These are phyloP conservation scores for Knipowitschia caucasica DNA, from an alignment of 2,797 vertebrate genomes.

Conservation along the genomic window DNA sequence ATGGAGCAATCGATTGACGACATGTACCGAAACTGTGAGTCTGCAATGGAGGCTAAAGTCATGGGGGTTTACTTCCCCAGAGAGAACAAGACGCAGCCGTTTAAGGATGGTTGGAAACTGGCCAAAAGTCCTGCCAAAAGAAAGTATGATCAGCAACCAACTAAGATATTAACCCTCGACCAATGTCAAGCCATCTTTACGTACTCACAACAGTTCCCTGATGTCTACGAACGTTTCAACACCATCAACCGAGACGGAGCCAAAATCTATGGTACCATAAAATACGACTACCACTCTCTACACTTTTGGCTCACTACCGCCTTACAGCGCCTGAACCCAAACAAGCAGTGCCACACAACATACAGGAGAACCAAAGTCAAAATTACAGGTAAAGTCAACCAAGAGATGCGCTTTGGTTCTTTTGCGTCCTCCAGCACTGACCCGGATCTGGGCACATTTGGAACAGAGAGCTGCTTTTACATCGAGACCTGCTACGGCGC, in stretches of 20 bases:
- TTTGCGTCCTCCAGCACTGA: conserved; percentile 22
- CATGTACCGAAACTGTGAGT: conserved; percentile 12
- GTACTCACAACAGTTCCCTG: neutral
- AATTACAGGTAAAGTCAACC: neutral
- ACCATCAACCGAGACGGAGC: fast-evolving
- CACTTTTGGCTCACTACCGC: conserved; percentile 19
- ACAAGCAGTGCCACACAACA: conserved; percentile 9
- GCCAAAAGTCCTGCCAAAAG: neutral
- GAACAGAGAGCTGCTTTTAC: conserved; percentile 16
- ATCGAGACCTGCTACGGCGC: conserved; percentile 33
- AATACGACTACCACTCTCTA: conserved; percentile 21
- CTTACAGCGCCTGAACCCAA: conserved; percentile 15
- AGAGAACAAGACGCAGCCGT: fast-evolving
- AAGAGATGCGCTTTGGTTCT: conserved; percentile 29
- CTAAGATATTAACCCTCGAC: conserved; percentile 4
- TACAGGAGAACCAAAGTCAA: neutral
- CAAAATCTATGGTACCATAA: fast-evolving
- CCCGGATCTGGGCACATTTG: fast-evolving
- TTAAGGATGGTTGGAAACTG: neutral
- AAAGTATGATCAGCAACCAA: fast-evolving
- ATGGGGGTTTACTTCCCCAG: neutral
- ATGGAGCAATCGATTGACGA: conserved; percentile 21
- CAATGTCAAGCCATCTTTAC: conserved; percentile 25
- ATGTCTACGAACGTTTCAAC: neutral
- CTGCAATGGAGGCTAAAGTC: neutral